Evolutionary conservation across 2,888 invertebrate genomes (phyloP), one percentile per base, ranked within the genome.

Genomic region (Tenthredo amoena): DNA sequence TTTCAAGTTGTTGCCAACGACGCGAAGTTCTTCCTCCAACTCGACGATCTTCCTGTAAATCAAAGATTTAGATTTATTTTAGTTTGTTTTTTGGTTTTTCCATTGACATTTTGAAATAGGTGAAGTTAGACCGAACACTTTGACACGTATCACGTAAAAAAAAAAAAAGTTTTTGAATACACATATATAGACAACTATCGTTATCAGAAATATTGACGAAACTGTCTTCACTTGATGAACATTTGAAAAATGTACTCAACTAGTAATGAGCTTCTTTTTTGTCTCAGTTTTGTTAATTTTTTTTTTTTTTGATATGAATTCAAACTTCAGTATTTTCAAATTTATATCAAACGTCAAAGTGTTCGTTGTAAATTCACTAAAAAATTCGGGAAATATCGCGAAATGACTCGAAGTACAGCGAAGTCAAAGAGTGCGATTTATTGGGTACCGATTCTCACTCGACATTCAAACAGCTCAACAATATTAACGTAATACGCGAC

Each of bases 1-100:
- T 95, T 99, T 99, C 96, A 99, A 96, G 97, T 99, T 99, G 97
- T 99, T 99, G 94, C 99, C 99, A 94, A 99, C 99, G 93, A 99
- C 99, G 94, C 99, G 98, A 94, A 99, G 96, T 95, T 99, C 99
- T 94, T 99, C 99, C 95, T 99, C 99, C 96, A 99, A 97, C 95
- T 99, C 99, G 94, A 99, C 98, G 95, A 99, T 99, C 97, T 99
- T 99, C 95, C 98, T 98, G 96, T 87, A 92, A 93, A 91, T 89
- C 88, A 91, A 93, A 92, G 90, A 88, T 86, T 15, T 12, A 37
- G 7, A 55, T 26, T 62, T 6, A 58, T 6, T 50, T 47, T 47
- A 0, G 26, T 31, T 50, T n/a, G 31, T 55, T n/a, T 9, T 31
- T 34, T 34, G 0, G 7, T 74, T 55, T 55, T 50, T 55, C 40